These are phyloP conservation scores for Bufo gargarizans DNA, from an alignment of 2,113 vertebrate genomes.

Conservation along the genomic window DNA sequence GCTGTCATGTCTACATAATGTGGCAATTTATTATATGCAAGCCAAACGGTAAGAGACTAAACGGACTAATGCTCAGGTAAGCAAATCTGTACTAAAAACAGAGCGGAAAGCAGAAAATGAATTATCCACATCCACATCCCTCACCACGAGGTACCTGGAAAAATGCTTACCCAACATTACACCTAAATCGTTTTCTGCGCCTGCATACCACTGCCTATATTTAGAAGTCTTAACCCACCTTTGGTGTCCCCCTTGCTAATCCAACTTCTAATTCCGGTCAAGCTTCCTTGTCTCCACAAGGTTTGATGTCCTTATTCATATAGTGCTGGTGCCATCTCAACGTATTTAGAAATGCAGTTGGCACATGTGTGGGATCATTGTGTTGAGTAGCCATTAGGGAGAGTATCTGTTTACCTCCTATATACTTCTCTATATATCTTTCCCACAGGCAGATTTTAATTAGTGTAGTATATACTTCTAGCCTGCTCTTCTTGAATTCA, in stretches of 20 bases:
- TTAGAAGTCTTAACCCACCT: not conserved
- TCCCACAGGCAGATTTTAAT: no score
- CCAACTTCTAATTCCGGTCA: not conserved
- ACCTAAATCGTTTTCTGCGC: not conserved
- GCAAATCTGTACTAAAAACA: not conserved
- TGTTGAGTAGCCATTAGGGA: not conserved
- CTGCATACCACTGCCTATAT: not conserved
- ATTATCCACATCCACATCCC: not conserved
- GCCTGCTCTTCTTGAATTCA: no score
- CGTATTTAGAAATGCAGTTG: no score
- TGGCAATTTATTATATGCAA: conserved; percentile 42
- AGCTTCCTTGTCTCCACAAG: not conserved
- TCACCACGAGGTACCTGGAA: not conserved
- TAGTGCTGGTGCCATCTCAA: no score
- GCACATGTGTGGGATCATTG: no score
- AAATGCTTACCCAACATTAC: not conserved
- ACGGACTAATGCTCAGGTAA: not conserved
- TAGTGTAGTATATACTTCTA: no score
- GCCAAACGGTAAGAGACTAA: not conserved
- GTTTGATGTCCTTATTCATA: no score
- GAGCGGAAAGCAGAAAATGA: not conserved
- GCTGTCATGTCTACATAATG: conserved; percentile 4
- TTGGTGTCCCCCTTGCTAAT: not conserved
- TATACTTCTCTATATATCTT: not conserved
- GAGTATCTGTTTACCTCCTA: not conserved